A percentile compares a stretch with the other conserved stretches of the same genome.
These are phyloP conservation scores for Zootermopsis nevadensis DNA, from an alignment of 2,888 invertebrate genomes.

Conservation along the genomic window DNA sequence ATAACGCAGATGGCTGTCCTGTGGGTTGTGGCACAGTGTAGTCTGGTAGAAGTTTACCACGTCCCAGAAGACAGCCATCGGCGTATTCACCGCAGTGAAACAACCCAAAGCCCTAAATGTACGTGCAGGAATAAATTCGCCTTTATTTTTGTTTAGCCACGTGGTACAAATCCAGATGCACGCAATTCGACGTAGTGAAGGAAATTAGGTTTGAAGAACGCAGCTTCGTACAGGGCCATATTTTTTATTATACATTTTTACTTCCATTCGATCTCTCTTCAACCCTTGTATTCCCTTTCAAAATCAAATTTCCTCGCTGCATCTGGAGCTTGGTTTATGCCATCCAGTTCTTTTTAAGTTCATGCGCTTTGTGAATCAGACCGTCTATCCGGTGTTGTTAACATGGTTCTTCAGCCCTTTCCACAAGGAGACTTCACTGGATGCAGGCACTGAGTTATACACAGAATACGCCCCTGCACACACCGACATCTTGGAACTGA, in stretches of 20 bases:
- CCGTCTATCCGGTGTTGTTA: neutral
- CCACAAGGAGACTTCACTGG: neutral
- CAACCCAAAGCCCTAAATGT: no score
- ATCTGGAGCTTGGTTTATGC: constrained; percentile 5
- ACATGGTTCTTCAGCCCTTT: neutral
- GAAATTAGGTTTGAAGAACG: neutral
- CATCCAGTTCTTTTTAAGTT: neutral
- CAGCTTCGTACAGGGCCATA: neutral
- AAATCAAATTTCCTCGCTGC: neutral
- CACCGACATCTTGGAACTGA: no score
- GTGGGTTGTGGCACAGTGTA: no score
- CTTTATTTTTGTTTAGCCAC: no score
- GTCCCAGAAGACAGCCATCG: no score
- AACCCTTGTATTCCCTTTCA: neutral
- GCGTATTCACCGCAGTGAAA: no score
- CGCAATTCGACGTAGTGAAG: no score
- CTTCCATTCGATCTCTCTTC: neutral
- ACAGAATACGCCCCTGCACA: no score
- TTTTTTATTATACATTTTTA: neutral
- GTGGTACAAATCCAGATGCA: no score
- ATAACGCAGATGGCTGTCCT: no score
- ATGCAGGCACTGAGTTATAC: neutral
- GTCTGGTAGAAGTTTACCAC: no score
- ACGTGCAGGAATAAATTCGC: no score
- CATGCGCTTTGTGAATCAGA: neutral